Conservation (phyloP, 1,140 invertebrate genomes). For the Drosophila tsacasi region DNA sequence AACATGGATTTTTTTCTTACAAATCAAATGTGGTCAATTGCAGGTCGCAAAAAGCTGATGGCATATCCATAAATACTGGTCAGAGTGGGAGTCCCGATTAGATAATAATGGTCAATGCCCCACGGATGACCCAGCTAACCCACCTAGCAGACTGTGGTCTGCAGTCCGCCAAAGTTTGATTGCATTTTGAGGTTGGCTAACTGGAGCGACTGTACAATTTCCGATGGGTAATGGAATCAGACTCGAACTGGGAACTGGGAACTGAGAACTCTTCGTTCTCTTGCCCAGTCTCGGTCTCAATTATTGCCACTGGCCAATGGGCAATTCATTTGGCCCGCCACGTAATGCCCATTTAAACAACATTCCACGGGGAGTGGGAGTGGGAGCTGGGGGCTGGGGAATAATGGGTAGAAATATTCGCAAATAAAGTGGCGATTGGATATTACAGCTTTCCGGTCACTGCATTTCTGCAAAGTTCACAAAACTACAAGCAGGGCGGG, state of each 20-base stretch:
- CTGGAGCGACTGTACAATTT: slow-evolving; percentile 45
- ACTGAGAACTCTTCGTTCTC: not conserved
- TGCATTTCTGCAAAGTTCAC: slow-evolving; percentile 83
- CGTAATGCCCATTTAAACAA: slow-evolving; percentile 76
- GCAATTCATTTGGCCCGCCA: slow-evolving; percentile 68
- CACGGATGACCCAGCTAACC: slow-evolving; percentile 5
- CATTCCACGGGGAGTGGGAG: slow-evolving; percentile 10
- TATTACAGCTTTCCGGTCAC: slow-evolving; percentile 83
- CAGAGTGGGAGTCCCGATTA: slow-evolving; percentile 10
- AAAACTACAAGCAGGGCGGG: slow-evolving; percentile 58
- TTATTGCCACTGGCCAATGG: slow-evolving; percentile 66
- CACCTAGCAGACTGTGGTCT: not conserved
- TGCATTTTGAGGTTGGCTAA: slow-evolving; percentile 49
- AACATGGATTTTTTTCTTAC: not conserved
- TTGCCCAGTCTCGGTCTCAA: slow-evolving; percentile 45
- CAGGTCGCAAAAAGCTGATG: slow-evolving; percentile 11
- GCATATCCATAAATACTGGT: slow-evolving; percentile 16
- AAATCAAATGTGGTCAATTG: slow-evolving; percentile 29
- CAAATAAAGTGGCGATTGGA: slow-evolving; percentile 83
- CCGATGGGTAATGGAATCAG: slow-evolving; percentile 32
- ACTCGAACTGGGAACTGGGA: slow-evolving; percentile 17
- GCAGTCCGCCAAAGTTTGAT: slow-evolving; percentile 39
- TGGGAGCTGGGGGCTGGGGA: not conserved
- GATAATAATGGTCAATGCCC: slow-evolving; percentile 26
- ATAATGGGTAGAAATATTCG: slow-evolving; percentile 27